phyloP scores from a whole-genome alignment of 1,140 invertebrate genomes.

The Berghia stephanieae region DNA sequence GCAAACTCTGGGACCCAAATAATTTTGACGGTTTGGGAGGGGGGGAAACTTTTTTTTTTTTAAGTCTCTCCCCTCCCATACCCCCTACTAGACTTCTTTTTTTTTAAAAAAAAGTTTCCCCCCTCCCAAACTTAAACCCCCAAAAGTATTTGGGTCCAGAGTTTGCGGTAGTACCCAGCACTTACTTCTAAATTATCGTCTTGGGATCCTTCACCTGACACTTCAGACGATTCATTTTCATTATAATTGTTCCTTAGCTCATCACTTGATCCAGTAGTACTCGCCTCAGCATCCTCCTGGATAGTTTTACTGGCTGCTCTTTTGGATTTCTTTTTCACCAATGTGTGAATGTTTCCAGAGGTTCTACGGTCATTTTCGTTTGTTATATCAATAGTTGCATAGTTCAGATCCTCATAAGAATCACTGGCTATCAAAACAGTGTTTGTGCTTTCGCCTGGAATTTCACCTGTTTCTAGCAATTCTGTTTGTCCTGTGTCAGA shows the following conservation, averaged over 20 bases:
- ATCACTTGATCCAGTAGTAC: slow-evolving; percentile 10
- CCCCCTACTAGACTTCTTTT: neutral
- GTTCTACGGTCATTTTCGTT: slow-evolving; percentile 17
- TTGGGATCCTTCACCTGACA: slow-evolving; percentile 48
- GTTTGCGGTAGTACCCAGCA: too few relatives aligned
- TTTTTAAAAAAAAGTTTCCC: neutral
- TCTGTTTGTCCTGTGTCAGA: slow-evolving; percentile 48
- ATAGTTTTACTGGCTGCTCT: neutral
- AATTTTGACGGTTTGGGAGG: too few relatives aligned
- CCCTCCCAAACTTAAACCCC: too few relatives aligned
- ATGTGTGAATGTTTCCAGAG: slow-evolving; percentile 46
- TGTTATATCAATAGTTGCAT: slow-evolving; percentile 37
- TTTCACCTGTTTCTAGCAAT: slow-evolving; percentile 46
- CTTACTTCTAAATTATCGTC: slow-evolving; percentile 42
- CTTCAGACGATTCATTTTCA: slow-evolving; percentile 38
- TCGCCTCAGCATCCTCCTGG: neutral
- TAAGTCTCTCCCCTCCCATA: too few relatives aligned
- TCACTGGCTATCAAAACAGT: slow-evolving; percentile 46
- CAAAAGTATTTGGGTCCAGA: neutral
- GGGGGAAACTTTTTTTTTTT: too few relatives aligned
- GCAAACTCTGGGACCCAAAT: too few relatives aligned
- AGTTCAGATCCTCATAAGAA: slow-evolving; percentile 46
- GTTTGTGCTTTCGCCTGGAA: slow-evolving; percentile 42
- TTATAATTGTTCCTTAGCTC: slow-evolving; percentile 35
- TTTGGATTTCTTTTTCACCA: slow-evolving; percentile 47